These are phyloP conservation scores for Calidris pugnax DNA, from an alignment of 2,113 vertebrate species.

Conservation along the genomic window DNA sequence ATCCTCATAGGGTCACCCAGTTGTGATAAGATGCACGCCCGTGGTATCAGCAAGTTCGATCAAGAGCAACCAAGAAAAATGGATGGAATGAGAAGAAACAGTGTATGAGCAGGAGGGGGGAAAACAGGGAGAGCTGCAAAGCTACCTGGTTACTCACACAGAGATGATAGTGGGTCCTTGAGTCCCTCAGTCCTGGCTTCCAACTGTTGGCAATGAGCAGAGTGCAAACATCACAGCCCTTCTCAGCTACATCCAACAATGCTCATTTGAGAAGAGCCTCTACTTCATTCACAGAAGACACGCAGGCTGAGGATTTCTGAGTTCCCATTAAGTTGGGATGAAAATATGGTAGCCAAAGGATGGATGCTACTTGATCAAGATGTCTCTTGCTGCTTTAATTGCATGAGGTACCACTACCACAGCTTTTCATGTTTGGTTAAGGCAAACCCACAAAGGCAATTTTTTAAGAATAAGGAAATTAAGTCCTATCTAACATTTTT, in stretches of 20 bases:
- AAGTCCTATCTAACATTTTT: neutral
- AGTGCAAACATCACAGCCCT: neutral
- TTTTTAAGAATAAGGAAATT: neutral
- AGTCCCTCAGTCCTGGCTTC: neutral
- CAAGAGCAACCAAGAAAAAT: neutral
- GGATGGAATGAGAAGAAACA: neutral
- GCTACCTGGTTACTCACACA: neutral
- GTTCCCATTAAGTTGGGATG: neutral
- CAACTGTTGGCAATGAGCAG: neutral
- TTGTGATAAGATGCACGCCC: fast-evolving
- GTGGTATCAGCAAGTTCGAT: neutral
- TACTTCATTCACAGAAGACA: neutral
- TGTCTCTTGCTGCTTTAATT: neutral
- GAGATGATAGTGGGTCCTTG: neutral
- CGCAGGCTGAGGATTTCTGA: fast-evolving
- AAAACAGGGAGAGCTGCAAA: neutral
- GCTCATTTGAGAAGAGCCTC: neutral
- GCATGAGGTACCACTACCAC: neutral
- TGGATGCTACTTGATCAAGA: neutral
- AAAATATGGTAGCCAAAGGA: neutral
- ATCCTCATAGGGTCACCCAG: neutral
- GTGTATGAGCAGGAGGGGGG: neutral
- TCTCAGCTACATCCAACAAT: fast-evolving
- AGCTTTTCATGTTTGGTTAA: neutral
- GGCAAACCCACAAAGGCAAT: neutral